A percentile compares a stretch with the other conserved stretches of the same genome.
phyloP scores from a whole-genome alignment of 2,113 vertebrate species.

The Neolamprologus sp. region DNA sequence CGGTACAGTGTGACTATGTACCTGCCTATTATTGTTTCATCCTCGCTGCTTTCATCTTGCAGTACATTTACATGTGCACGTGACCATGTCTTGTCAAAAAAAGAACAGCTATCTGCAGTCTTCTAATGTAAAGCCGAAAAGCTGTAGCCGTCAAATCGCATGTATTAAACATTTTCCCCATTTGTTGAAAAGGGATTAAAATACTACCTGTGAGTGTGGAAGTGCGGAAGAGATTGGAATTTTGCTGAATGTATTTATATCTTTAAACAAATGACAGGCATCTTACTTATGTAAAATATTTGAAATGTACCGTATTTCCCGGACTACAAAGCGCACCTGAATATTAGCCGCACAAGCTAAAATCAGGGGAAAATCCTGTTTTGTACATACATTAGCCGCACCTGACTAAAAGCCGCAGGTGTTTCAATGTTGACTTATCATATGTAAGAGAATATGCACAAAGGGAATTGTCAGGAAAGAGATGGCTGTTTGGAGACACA shows the following conservation, averaged over 20 bases:
- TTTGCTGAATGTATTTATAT: not conserved
- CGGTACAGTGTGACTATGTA: not conserved
- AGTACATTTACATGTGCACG: not conserved
- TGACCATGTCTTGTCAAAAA: not conserved
- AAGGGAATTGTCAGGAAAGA: no score
- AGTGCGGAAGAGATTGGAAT: not conserved
- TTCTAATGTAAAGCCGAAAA: not conserved
- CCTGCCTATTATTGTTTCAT: constrained; percentile 10
- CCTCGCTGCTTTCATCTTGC: not conserved
- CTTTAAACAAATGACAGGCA: not conserved
- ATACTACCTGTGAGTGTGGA: not conserved
- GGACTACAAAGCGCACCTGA: no score
- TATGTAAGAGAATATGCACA: no score
- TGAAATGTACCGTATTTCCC: not conserved
- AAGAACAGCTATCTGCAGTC: not conserved
- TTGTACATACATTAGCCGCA: no score
- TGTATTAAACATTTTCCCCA: not conserved
- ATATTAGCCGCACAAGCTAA: no score
- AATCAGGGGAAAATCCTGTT: no score
- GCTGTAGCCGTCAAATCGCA: not conserved
- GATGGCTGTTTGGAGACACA: no score
- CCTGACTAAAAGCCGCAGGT: no score
- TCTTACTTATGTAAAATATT: not conserved
- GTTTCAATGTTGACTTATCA: no score
- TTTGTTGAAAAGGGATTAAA: not conserved